Evolutionary conservation across 2,113 vertebrate species (phyloP), one percentile per base, ranked within the genome.

Genomic region (Otolemur garnettii): DNA sequence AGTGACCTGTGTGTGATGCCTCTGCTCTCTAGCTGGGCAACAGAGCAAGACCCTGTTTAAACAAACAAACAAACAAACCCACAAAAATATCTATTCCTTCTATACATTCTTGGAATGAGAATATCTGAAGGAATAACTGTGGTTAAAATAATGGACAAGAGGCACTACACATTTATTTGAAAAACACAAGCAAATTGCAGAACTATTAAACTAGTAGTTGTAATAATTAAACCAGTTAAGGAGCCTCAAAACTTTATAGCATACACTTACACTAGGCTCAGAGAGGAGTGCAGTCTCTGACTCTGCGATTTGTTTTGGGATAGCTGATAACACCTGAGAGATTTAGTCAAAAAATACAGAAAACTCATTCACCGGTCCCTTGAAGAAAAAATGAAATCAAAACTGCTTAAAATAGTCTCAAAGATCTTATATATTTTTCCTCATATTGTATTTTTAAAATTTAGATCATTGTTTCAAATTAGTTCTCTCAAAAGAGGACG

Each of bases 101-200:
- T 64, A 64, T 64, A 78, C 26, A 11, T 78, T 53, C 26, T 74
- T 55, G 72, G 78, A 38, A 19, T 75, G 21, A 80, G 21, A 12
- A 57, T 62, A 74, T 57, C 3, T 12, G 55, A 81, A 93, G 3
- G 26, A 78, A 85, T 38, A 4, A n/a, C 6, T 9, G n/a, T 66
- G 30, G 50, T 75, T 92, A 72, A 94, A 88, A 87, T 84, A 22
- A 62, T 38, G 33, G 33, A 53, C 84, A n/a, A 53, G 35, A 45
- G 30, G 35, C 30, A 71, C 4, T 90, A 88, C 93, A 68, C 78
- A 84, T 85, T 85, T 85, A 84, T 85, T 85, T 94, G 91, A 83
- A 86, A 86, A 91, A 80, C 53, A 60, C 35, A 66, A 64, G 45
- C 13, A 81, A 68, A 22, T 94, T 75, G 71, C 80, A 88, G 30